Conservation (phyloP, 2,113 vertebrate genomes). For the Cephalopholis sonnerati region DNA sequence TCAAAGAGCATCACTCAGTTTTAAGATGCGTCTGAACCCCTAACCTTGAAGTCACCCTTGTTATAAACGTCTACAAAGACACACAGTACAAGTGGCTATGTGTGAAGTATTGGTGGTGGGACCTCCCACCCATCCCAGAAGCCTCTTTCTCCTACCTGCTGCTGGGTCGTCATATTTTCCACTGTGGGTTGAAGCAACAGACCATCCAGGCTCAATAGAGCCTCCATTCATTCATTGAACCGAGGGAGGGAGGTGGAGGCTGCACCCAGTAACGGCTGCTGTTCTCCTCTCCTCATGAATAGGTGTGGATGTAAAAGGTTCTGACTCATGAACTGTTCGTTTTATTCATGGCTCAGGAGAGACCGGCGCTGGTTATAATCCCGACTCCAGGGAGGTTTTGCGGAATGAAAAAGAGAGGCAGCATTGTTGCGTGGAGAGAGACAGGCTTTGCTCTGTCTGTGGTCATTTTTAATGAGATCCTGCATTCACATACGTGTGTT, state of each 20-base stretch:
- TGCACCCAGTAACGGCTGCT: conserved; percentile 43
- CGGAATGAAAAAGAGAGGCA: conserved; percentile 47
- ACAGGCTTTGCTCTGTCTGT: conserved; percentile 43
- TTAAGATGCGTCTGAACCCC: conserved; percentile 18
- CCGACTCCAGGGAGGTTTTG: conserved; percentile 39
- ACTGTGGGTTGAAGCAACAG: conserved; percentile 70
- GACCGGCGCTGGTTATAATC: conserved; percentile 46
- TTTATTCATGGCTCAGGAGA: conserved; percentile 58
- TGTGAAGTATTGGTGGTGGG: conserved; percentile 33
- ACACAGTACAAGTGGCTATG: conserved; percentile 28
- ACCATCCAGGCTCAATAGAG: conserved; percentile 75
- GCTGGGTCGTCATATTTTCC: conserved; percentile 79
- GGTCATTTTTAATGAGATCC: conserved; percentile 51
- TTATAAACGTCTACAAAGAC: conserved; percentile 15
- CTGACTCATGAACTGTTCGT: conserved; percentile 57
- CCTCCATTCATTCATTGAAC: conserved; percentile 74
- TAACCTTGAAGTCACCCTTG: conserved; percentile 3
- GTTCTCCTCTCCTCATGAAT: conserved; percentile 62
- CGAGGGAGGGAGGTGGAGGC: conserved; percentile 56
- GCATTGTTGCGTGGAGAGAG: conserved; percentile 56
- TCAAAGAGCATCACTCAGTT: background rate
- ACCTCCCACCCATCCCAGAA: conserved; percentile 53
- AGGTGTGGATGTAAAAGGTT: conserved; percentile 66
- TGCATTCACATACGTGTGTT: conserved; percentile 32
- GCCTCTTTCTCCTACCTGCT: conserved; percentile 73